Evolutionary conservation across 2,113 vertebrate genomes (phyloP).

Genomic region (Semnornis frantzii): DNA sequence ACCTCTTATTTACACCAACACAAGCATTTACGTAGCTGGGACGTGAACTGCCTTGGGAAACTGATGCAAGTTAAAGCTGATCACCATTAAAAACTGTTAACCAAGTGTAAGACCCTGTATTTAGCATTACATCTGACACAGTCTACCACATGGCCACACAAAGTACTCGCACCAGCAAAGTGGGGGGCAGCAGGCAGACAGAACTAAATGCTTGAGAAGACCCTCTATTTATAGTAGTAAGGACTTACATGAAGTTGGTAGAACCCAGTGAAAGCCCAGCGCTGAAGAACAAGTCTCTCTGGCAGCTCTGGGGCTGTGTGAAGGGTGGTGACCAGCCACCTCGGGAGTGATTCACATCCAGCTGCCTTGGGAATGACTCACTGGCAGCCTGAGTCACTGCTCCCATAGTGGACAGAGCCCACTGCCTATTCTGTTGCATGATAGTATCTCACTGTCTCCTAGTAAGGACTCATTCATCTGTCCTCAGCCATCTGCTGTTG

Average conservation of each 20-base stretch:
- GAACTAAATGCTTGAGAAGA: background rate
- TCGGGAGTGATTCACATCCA: slow-evolving; percentile 45
- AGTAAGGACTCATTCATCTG: slow-evolving; percentile 11
- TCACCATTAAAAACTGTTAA: slow-evolving; percentile 7
- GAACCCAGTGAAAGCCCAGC: background rate
- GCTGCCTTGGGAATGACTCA: slow-evolving; percentile 58
- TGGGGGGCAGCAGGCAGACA: background rate
- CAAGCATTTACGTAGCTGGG: background rate
- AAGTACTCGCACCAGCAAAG: background rate
- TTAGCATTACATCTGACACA: background rate
- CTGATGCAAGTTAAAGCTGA: background rate
- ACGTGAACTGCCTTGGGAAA: background rate
- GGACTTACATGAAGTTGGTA: background rate
- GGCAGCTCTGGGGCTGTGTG: background rate
- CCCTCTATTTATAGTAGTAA: background rate
- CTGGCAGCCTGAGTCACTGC: slow-evolving; percentile 25
- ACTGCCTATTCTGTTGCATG: background rate
- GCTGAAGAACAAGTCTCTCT: background rate
- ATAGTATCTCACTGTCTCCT: slow-evolving; percentile 33
- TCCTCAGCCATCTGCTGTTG: slow-evolving; percentile 26
- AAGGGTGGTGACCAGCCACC: background rate
- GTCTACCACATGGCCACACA: background rate
- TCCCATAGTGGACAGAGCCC: background rate
- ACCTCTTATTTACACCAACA: background rate
- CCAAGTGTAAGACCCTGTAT: background rate